These are phyloP conservation scores for Phalacrocorax pelagicus DNA, from an alignment of 2,113 vertebrate genomes.

Conservation along the genomic window DNA sequence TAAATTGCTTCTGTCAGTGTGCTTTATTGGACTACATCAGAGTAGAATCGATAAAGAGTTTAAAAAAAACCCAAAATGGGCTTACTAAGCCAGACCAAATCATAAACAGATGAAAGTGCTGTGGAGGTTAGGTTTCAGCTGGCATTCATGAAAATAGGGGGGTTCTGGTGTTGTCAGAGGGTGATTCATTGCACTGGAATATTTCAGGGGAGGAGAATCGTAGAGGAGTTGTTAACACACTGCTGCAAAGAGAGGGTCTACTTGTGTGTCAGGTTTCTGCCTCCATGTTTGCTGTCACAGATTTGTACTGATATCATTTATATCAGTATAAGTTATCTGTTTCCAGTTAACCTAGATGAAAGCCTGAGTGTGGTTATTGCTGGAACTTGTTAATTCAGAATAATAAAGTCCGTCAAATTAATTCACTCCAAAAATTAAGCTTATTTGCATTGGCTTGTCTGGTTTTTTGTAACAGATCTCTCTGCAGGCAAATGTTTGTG, in stretches of 20 bases:
- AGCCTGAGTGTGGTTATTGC: background rate
- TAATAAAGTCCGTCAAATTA: slow-evolving; percentile 25
- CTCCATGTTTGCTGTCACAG: background rate
- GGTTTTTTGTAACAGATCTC: slow-evolving; percentile 11
- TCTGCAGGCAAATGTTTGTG: background rate
- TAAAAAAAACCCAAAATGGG: background rate
- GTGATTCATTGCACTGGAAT: background rate
- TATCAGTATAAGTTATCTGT: background rate
- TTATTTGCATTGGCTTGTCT: slow-evolving; percentile 40
- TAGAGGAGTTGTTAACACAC: background rate
- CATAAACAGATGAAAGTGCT: background rate
- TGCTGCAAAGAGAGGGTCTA: background rate
- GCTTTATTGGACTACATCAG: slow-evolving; percentile 39
- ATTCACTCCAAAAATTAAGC: slow-evolving; percentile 1
- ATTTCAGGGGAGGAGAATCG: background rate
- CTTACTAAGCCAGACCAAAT: background rate
- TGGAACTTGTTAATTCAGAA: slow-evolving; percentile 51
- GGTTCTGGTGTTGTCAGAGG: background rate
- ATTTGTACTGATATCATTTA: background rate
- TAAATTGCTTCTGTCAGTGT: slow-evolving; percentile 19
- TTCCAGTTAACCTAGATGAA: slow-evolving; percentile 5
- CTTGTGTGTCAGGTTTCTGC: background rate
- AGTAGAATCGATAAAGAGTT: slow-evolving; percentile 18
- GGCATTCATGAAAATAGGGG: background rate
- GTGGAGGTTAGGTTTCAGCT: slow-evolving; percentile 19